phyloP scores from a whole-genome alignment of 2,888 invertebrate species.

The Drosophila trichaetosa region DNA sequence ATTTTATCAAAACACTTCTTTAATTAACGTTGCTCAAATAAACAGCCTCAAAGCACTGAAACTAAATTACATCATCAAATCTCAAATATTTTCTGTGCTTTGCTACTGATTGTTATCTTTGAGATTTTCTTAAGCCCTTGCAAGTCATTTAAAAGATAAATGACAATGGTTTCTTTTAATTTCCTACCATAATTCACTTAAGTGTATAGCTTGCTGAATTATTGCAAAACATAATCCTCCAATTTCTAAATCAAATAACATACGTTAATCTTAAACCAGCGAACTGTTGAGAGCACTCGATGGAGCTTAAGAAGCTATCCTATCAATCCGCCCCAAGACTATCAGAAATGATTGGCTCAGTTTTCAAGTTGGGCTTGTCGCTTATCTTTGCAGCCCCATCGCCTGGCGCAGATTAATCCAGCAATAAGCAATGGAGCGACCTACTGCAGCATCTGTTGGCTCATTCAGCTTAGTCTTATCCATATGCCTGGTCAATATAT shows the following conservation, averaged over 20 bases:
- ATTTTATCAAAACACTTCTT: not conserved
- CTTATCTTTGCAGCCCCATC: conserved; percentile 20
- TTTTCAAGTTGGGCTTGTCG: conserved; percentile 13
- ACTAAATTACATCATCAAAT: not conserved
- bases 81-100: not conserved
- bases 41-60: not conserved
- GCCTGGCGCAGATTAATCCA: conserved; percentile 59
- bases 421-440: conserved; percentile 22
- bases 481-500: conserved; percentile 58
- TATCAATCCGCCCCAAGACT: not conserved
- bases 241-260: conserved; percentile 7
- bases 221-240: conserved; percentile 1
- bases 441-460: conserved; percentile 57
- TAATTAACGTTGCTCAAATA: not conserved
- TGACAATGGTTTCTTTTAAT: conserved; percentile 7
- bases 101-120: not conserved
- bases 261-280: conserved; percentile 10
- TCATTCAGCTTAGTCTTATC: conserved; percentile 50
- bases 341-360: conserved; percentile 29
- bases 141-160: conserved; percentile 2
- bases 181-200: not conserved
- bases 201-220: not conserved
- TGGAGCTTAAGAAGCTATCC: not conserved
- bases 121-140: not conserved
- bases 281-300: conserved; percentile 9